Percentiles rank a stretch among this genome's conserved stretches.
phyloP scores from a whole-genome alignment of 2,113 vertebrate species.

The Ceyx cyanopectus region DNA sequence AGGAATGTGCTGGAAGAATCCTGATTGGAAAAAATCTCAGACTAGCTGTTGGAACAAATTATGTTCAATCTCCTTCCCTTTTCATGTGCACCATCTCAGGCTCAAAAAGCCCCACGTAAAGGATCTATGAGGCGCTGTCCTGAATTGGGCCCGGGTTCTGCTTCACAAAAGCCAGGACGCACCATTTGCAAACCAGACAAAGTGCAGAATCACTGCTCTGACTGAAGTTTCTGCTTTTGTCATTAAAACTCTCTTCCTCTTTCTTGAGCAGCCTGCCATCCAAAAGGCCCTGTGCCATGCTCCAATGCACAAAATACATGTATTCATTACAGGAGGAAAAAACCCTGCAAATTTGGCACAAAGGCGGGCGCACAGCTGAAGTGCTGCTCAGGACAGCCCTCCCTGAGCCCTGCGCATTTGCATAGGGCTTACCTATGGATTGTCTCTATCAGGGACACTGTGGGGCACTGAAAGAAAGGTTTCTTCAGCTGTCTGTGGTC shows the following conservation, averaged over 20 bases:
- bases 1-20: slow-evolving; percentile 68
- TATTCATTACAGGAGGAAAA: slow-evolving; percentile 68
- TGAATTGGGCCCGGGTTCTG: slow-evolving; percentile 51
- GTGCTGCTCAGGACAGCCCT: slow-evolving; percentile 35
- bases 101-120: slow-evolving; percentile 49
- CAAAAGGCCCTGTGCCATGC: slow-evolving; percentile 67
- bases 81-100: slow-evolving; percentile 50
- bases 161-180: slow-evolving; percentile 64
- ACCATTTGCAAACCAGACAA: slow-evolving; percentile 72
- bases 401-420: slow-evolving; percentile 57
- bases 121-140: slow-evolving; percentile 45
- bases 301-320: slow-evolving; percentile 77
- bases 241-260: slow-evolving; percentile 75
- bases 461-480: neutral
- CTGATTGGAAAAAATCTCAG: slow-evolving; percentile 61
- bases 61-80: slow-evolving; percentile 56
- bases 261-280: slow-evolving; percentile 63
- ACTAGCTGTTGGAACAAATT: slow-evolving; percentile 54
- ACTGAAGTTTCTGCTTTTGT: slow-evolving; percentile 74
- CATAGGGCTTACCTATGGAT: slow-evolving; percentile 54
- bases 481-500: slow-evolving; percentile 9
- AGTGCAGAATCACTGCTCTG: slow-evolving; percentile 59
- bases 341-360: slow-evolving; percentile 62
- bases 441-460: neutral
- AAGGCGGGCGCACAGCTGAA: slow-evolving; percentile 64